Percentiles rank a stretch among this genome's conserved stretches.
phyloP scores from a whole-genome alignment of 2,113 vertebrate species.

The Centropus bengalensis region DNA sequence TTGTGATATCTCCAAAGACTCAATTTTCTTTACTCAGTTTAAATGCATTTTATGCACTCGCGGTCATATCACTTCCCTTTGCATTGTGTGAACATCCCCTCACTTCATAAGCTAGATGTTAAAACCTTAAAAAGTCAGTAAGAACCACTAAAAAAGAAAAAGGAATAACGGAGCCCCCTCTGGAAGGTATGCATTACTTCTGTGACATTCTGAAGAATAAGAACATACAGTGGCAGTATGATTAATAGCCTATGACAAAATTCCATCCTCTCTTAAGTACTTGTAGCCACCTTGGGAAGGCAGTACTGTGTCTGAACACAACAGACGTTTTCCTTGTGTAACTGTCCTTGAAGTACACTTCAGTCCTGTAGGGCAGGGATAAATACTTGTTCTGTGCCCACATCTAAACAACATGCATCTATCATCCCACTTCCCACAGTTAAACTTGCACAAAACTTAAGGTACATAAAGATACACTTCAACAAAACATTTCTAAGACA shows the following conservation, averaged over 20 bases:
- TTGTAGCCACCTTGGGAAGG: not conserved
- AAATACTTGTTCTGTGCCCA: not conserved
- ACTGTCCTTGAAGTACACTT: not conserved
- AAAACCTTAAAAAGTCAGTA: not conserved
- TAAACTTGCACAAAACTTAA: not conserved
- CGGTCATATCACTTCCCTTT: not conserved
- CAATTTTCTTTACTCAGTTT: not conserved
- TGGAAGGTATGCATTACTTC: not conserved
- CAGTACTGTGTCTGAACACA: not conserved
- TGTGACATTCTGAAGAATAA: not conserved
- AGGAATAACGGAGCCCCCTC: not conserved
- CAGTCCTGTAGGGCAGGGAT: not conserved
- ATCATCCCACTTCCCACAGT: not conserved
- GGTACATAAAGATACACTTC: not conserved
- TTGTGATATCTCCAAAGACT: not conserved
- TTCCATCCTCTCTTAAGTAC: not conserved
- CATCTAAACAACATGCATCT: not conserved
- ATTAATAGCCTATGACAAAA: not conserved
- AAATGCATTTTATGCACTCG: not conserved
- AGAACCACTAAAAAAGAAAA: not conserved
- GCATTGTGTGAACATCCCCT: not conserved
- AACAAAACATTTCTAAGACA: not conserved
- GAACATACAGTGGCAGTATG: not conserved
- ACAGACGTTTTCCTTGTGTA: not conserved
- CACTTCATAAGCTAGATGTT: not conserved